Evolutionary conservation across 2,113 vertebrate genomes (phyloP).

Genomic region (Xiphophorus hellerii): DNA sequence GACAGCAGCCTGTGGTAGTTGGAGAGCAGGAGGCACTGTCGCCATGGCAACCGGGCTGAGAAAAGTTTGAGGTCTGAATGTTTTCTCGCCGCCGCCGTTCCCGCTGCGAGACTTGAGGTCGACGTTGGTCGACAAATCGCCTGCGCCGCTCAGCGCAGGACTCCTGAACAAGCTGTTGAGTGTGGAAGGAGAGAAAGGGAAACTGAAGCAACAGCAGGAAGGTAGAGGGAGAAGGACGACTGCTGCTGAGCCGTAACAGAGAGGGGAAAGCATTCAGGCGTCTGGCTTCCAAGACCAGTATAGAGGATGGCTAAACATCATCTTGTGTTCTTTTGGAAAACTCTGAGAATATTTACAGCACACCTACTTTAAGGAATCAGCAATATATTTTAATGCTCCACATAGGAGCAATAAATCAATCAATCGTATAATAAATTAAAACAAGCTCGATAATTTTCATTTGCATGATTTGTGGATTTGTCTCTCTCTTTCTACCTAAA

Average conservation of each 20-base stretch:
- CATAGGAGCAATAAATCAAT: too few species aligned
- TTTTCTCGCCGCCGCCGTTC: constrained; percentile 53
- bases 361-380: background rate
- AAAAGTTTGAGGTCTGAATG: constrained; percentile 67
- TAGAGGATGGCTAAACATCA: constrained; percentile 5
- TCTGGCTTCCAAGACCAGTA: constrained; percentile 2
- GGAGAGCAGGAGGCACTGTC: constrained; percentile 70
- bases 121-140: constrained; percentile 57
- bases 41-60: constrained; percentile 64
- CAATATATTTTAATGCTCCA: constrained; percentile 46
- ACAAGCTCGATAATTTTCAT: too few species aligned
- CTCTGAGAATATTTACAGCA: background rate
- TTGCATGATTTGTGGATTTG: too few species aligned
- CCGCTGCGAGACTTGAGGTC: constrained; percentile 52
- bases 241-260: background rate
- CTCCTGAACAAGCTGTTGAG: constrained; percentile 84
- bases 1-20: constrained; percentile 62
- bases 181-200: constrained; percentile 38
- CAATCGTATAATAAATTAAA: too few species aligned
- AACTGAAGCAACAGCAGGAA: constrained; percentile 1
- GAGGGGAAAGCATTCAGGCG: constrained; percentile 2
- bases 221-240: background rate
- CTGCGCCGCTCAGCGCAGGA: constrained; percentile 42
- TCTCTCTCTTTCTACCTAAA: too few species aligned
- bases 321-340: constrained; percentile 9